These are phyloP conservation scores for Littorina saxatilis DNA, from an alignment of 1,140 invertebrate genomes.

Conservation along the genomic window DNA sequence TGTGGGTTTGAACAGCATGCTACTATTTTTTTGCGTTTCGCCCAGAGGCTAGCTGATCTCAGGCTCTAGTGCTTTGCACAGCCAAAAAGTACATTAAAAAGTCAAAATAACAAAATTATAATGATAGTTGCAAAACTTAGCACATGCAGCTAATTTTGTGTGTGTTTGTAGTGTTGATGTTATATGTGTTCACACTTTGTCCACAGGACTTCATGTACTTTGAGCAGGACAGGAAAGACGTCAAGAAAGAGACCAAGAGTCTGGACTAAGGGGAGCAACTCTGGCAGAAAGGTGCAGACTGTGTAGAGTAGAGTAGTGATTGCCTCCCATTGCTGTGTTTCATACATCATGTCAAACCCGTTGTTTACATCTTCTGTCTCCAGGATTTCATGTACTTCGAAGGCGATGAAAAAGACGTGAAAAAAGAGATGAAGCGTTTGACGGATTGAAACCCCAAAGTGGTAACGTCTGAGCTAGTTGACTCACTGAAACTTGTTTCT, in stretches of 20 bases:
- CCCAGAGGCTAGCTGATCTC: too few relatives aligned
- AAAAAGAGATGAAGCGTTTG: conserved; percentile 9
- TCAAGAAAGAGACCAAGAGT: conserved; percentile 44
- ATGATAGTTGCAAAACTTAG: too few relatives aligned
- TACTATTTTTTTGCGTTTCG: too few relatives aligned
- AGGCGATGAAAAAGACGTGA: conserved; percentile 35
- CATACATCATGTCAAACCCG: background rate
- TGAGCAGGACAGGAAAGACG: conserved; percentile 46
- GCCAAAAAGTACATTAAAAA: too few relatives aligned
- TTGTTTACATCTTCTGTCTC: conserved; percentile 15
- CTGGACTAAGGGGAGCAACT: background rate
- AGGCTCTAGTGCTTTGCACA: too few relatives aligned
- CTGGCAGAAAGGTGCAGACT: background rate
- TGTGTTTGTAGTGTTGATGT: background rate
- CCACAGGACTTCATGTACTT: conserved; percentile 55
- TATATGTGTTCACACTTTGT: background rate
- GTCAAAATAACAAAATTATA: too few relatives aligned
- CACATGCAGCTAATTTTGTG: too few relatives aligned
- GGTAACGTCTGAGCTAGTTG: too few relatives aligned
- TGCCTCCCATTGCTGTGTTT: background rate
- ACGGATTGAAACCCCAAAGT: background rate
- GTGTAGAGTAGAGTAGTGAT: background rate
- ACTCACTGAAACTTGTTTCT: background rate
- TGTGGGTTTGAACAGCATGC: too few relatives aligned
- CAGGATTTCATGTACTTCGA: conserved; percentile 56